phyloP scores from a whole-genome alignment of 2,113 vertebrate genomes.

The Pavo muticus region DNA sequence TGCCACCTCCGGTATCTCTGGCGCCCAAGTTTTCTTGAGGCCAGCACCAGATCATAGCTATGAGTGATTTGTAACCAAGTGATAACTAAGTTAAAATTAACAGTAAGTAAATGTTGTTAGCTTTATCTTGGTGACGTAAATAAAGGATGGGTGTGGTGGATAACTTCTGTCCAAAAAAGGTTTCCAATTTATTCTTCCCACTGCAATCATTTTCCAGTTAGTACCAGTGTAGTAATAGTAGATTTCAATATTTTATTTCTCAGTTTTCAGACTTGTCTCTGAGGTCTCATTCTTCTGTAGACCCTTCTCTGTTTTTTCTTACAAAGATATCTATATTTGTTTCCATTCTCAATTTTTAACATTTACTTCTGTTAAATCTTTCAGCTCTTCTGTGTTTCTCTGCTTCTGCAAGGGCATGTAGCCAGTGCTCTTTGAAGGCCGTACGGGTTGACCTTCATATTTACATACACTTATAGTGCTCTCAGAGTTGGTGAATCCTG shows the following conservation, averaged over 20 bases:
- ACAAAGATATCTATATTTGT: not conserved
- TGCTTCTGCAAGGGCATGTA: not conserved
- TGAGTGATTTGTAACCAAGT: not conserved
- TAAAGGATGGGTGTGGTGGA: not conserved
- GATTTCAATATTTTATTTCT: not conserved
- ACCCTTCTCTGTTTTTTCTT: not conserved
- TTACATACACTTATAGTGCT: not conserved
- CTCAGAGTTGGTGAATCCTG: not conserved
- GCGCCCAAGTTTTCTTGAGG: not conserved
- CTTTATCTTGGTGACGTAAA: not conserved
- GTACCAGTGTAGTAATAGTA: not conserved
- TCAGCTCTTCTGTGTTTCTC: not conserved
- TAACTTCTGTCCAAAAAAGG: not conserved
- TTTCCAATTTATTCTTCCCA: not conserved
- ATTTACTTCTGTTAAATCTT: not conserved
- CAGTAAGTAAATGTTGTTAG: not conserved
- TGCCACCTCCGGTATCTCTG: not conserved
- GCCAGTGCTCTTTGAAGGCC: not conserved
- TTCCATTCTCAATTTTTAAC: not conserved
- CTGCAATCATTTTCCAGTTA: not conserved
- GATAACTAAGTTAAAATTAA: not conserved
- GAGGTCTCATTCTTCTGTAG: not conserved
- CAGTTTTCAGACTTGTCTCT: not conserved
- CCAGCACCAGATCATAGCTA: not conserved
- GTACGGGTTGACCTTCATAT: not conserved